Percentiles rank a stretch among this genome's conserved stretches.
Evolutionary conservation across 1,140 invertebrate species (phyloP).

Genomic region (Megathymus violae): DNA sequence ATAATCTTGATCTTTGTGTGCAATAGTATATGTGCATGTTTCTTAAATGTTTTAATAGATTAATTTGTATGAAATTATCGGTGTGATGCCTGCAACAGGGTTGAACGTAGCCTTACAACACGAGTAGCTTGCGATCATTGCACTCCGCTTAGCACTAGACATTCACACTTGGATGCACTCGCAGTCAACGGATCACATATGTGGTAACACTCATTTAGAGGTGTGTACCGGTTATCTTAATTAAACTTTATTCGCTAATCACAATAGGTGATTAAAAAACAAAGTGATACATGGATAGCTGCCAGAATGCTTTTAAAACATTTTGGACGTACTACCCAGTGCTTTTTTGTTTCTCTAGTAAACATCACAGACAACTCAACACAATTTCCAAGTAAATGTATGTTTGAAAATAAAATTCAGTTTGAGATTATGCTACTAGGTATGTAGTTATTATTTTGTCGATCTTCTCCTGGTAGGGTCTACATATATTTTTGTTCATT

Average conservation of each 20-base stretch:
- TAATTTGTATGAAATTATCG: constrained; percentile 44
- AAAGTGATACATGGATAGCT: not conserved
- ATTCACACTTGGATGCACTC: constrained; percentile 13
- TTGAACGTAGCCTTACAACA: constrained; percentile 36
- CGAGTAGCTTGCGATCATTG: constrained; percentile 18
- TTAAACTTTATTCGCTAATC: too few relatives aligned
- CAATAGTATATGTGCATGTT: too few relatives aligned
- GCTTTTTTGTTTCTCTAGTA: constrained; percentile 40
- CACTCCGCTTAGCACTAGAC: constrained; percentile 14
- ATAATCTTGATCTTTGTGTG: constrained; percentile 76
- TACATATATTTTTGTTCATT: constrained; percentile 68
- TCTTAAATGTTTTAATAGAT: constrained; percentile 33
- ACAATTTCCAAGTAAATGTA: not conserved
- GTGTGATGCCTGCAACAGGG: constrained; percentile 54
- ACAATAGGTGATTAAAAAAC: too few relatives aligned
- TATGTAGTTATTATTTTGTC: constrained; percentile 52
- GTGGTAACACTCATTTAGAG: constrained; percentile 17
- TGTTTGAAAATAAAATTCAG: not conserved
- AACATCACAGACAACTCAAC: constrained; percentile 45
- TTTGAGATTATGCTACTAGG: constrained; percentile 69
- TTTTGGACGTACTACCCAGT: constrained; percentile 16
- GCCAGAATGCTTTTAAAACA: not conserved
- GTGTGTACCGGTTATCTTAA: not conserved
- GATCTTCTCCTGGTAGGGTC: constrained; percentile 44
- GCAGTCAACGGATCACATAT: not conserved